Evolutionary conservation across 2,113 vertebrate species (phyloP), one percentile per base, ranked within the genome.

Genomic region (Myotis davidii): DNA sequence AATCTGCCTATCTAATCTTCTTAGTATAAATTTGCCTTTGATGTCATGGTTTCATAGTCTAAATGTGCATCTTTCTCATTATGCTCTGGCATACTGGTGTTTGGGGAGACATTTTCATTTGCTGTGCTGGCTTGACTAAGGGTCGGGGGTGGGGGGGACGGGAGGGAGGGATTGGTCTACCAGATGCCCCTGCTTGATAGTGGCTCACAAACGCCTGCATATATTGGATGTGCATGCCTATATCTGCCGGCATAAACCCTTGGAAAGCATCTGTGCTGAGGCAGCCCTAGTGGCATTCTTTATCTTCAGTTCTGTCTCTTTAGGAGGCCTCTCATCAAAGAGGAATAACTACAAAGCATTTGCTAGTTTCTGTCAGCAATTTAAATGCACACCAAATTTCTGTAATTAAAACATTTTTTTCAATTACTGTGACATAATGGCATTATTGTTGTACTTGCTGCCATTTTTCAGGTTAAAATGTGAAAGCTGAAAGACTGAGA

Each of bases 1-100:
- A 92, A 97, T 97, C 93, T 97, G 93, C 93, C 82, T 96, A 95
- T 95, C 90, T 96, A 96, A 96, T 96, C 97, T 95, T 90, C 96
- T 97, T 97, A 97, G 95, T 94, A 84, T 85, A 86, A 92, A 96
- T 94, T 96, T 94, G 92, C 95, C 92, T 97, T 97, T 96, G 94
- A 96, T 97, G 91, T 94, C 27, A 9, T 90, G 88, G 77, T 88
- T 95, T 92, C 74, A 32, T 78, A 56, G 77, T 92, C 67, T 83
- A 85, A 34, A 70, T 92, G 16, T 56, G 70, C 59, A 61, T 67
- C 56, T 81, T 81, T 85, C 76, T 94, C 73, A 65, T 95, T 85
- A 59, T 70, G 61, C 92, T 91, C 82, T 74, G 91, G 90, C 42
- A 82, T 48, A 72, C 34, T 72, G 23, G 48, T 89, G 61, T 88